Base-by-base conservation (phyloP, 30 jellyfish, hydroid and myxozoan species). In the Nemopilema nomurai region DNA sequence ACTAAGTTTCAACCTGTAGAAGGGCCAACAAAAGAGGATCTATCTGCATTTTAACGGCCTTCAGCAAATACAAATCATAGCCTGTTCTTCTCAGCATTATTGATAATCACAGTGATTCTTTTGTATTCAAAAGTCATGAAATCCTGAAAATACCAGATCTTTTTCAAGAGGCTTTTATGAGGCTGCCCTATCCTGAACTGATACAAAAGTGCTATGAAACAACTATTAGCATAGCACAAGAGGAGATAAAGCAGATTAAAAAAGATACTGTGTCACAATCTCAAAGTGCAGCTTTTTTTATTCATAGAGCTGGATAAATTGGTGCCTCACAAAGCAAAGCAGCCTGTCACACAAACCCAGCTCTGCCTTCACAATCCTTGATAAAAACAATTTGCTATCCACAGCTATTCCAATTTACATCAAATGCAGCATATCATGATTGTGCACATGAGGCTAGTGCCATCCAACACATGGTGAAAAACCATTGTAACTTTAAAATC, bases 321-420 rank as follows among this genome's bases (percentile, higher is more conserved):
- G 83, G 90, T 26, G 84, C 90, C 62, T 80, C 90, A 16, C 67
- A 53, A 66, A 67, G 90, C 82, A 67, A 64, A 69, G 90, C 90
- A 66, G 90, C 90, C 21, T 67, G 80, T 67, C 81, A 64, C 82
- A 64, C 90, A 66, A 53, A 80, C 74, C 90, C 90, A 64, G 51
- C 82, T 19, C 90, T 53, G 90, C 90, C 90, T 30, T 80, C 90
- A 64, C 90, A 80, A 70, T 80, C 90, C 74, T 49, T 80, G 82
- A 80, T 80, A 21, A 80, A 80, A 67, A n/a, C 90, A 41, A 66
- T 80, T 31, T 80, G 81, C 90, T 80, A 80, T 70, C 90, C 90
- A 27, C 82, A 66, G 41, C 51, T 80, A 23, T 67, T 49, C 67
- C 74, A 80, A 69, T 80, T 80, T 67, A 26, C 82, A 53, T 64